Conservation (phyloP, 2,797 vertebrate genomes). For the Pseudocheirus occidentalis region DNA sequence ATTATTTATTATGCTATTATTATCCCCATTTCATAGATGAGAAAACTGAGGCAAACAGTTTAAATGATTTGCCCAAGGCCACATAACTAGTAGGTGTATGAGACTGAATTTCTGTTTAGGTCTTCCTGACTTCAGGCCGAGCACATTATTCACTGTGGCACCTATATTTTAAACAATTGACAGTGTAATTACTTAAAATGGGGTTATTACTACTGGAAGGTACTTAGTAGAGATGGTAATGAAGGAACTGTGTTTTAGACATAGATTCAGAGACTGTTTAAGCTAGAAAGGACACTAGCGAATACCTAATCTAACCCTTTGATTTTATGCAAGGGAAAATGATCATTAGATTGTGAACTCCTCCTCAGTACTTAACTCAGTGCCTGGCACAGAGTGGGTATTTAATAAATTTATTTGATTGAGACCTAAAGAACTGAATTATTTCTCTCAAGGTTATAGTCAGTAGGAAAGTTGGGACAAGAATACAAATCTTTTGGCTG, state of each 20-base stretch:
- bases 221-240: background rate
- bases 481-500: background rate
- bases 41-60: background rate
- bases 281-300: background rate
- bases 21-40: background rate
- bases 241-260: background rate
- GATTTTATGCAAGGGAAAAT: background rate
- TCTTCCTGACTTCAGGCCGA: background rate
- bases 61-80: background rate
- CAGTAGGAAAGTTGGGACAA: background rate
- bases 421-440: background rate
- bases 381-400: background rate
- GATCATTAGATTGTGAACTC: background rate
- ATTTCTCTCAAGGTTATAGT: background rate
- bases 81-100: background rate
- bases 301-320: background rate
- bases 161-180: background rate
- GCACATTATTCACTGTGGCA: background rate
- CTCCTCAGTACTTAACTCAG: background rate
- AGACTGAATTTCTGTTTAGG: background rate
- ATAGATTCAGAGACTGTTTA: background rate
- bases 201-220: background rate
- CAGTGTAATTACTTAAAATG: background rate
- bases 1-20: background rate
- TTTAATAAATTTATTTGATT: constrained; percentile 16